Evolutionary conservation across 2,113 vertebrate species (phyloP), one percentile per base, ranked within the genome.

Genomic region (Anoura caudifer): DNA sequence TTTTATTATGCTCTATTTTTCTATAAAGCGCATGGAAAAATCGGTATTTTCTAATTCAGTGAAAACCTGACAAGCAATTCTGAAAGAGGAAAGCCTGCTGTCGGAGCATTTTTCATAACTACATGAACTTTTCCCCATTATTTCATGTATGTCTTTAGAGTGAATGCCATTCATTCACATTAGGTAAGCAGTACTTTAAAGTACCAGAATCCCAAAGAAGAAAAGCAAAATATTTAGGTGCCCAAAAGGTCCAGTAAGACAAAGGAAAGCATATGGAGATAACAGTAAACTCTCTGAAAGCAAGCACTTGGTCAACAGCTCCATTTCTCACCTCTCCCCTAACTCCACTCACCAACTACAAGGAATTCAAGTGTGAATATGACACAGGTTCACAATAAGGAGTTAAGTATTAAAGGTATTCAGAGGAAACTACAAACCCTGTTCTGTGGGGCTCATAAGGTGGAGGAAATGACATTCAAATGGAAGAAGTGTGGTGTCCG

Each of bases 11-110:
- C 28, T 70, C 63, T 75, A 76, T 81, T 72, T 75, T 87, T 91
- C 43, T 88, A 43, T 47, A 52, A 91, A 95, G 63, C 45, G 80
- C 73, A 84, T 17, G 24, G 13, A 38, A 47, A 87, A 81, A 31
- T 4, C 8, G 7, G 41, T 41, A 9, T 76, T 77, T 76, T 81
- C 80, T 70, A 83, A 52, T 86, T 86, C 69, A 94, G 33, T 87
- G 45, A 65, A 88, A 92, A 91, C 54, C 38, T 73, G 38, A 84
- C 38, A 95, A 87, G 54, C 81, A 95, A 52, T 91, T 96, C 61
- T 91, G 56, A 90, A 97, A 80, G 54, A 67, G 63, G 24, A 92
- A 90, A 94, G 67, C 3, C 36, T 84, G 7, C 12, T 45, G 14
- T 83, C 20, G 75, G 9, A 81, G 38, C 26, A 70, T 59, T 92